Evolutionary conservation across 1,140 invertebrate species (phyloP).

Genomic region (Psilanteris sp.): DNA sequence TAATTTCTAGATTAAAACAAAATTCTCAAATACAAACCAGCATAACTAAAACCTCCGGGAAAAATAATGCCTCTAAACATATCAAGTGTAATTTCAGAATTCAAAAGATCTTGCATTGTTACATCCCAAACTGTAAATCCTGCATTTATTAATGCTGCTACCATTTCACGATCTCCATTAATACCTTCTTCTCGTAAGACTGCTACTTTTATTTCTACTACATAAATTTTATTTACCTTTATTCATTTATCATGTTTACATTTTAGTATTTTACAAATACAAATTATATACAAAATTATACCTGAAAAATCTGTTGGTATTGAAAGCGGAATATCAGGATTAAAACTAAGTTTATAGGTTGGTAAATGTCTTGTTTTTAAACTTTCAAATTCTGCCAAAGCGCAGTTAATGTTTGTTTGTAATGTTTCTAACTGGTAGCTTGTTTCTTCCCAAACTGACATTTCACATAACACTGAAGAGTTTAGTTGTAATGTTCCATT

Average conservation of each 20-base stretch:
- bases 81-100: slow-evolving; percentile 85
- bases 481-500: slow-evolving; percentile 83
- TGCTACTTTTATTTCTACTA: slow-evolving; percentile 86
- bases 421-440: slow-evolving; percentile 92
- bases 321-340: slow-evolving; percentile 81
- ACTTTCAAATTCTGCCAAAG: slow-evolving; percentile 87
- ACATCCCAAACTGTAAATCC: slow-evolving; percentile 96
- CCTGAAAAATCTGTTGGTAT: slow-evolving; percentile 67
- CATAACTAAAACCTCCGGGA: slow-evolving; percentile 98
- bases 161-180: slow-evolving; percentile 99
- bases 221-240: too few relatives aligned
- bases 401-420: slow-evolving; percentile 90
- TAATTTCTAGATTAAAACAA: background rate
- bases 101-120: slow-evolving; percentile 93
- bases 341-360: slow-evolving; percentile 85
- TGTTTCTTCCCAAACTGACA: slow-evolving; percentile 96
- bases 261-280: too few relatives aligned
- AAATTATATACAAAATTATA: slow-evolving; percentile 6
- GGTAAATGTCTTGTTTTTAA: slow-evolving; percentile 82
- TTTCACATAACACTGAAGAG: slow-evolving; percentile 84
- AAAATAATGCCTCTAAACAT: slow-evolving; percentile 94
- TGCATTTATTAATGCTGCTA: slow-evolving; percentile 92
- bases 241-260: too few relatives aligned
- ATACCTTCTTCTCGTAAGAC: slow-evolving; percentile 97
- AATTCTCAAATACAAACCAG: slow-evolving; percentile 82